These are phyloP conservation scores for Globodera rostochiensis DNA, from an alignment of 1,140 invertebrate species.

Conservation along the genomic window DNA sequence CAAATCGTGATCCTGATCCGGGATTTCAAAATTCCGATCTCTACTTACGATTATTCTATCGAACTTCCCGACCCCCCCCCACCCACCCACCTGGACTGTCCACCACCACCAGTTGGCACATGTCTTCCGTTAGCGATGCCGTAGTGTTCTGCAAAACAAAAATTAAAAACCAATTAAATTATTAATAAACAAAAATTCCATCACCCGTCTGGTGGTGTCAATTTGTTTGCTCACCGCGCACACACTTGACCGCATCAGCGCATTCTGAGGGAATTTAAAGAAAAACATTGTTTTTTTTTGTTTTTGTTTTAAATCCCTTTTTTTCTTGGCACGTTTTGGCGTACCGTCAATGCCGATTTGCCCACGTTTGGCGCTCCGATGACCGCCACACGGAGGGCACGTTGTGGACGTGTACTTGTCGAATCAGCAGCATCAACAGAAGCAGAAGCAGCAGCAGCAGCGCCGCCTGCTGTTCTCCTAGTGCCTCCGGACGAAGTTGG, in stretches of 20 bases:
- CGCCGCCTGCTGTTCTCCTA: too few relatives aligned
- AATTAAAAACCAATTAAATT: background rate
- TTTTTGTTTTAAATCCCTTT: background rate
- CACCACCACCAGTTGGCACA: constrained; percentile 58
- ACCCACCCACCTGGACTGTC: constrained; percentile 54
- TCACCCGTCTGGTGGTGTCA: constrained; percentile 60
- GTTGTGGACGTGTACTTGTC: background rate
- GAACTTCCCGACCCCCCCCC: background rate
- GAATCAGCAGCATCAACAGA: too few relatives aligned
- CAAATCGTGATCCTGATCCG: too few relatives aligned
- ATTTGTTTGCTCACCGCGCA: constrained; percentile 63
- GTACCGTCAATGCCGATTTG: constrained; percentile 56
- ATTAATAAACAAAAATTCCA: constrained; percentile 3
- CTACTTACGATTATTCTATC: background rate
- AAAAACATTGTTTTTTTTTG: background rate
- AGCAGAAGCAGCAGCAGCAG: too few relatives aligned
- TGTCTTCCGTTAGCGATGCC: constrained; percentile 50
- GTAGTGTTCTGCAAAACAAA: constrained; percentile 49
- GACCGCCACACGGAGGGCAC: constrained; percentile 53
- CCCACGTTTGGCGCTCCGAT: constrained; percentile 64
- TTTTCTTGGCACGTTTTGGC: too few relatives aligned
- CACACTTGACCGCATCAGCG: constrained; percentile 52
- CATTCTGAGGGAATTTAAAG: constrained; percentile 37
- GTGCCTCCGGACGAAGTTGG: too few relatives aligned
- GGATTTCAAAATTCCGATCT: too few relatives aligned